A percentile compares a stretch with the other conserved stretches of the same genome.
Evolutionary conservation across 2,888 invertebrate genomes (phyloP).

Genomic region (Rhagium mordax): DNA sequence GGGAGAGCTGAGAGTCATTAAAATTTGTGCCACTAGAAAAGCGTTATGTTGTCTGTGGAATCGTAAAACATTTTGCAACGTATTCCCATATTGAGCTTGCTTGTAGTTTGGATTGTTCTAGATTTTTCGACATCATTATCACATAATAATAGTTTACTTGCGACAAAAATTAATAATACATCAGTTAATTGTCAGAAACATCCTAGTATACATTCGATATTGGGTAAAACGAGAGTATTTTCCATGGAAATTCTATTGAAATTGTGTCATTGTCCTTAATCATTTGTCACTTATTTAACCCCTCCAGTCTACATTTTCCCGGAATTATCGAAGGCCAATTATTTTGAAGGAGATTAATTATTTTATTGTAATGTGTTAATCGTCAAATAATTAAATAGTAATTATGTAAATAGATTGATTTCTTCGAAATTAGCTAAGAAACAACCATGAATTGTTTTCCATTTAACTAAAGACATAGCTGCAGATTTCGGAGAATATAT

Average conservation of each 20-base stretch:
- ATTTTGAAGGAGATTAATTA: neutral
- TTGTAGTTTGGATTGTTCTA: too few relatives aligned
- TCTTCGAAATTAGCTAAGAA: neutral
- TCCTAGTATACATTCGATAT: too few relatives aligned
- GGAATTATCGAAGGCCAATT: neutral
- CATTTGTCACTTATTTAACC: neutral
- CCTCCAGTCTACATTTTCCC: neutral
- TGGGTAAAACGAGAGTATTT: too few relatives aligned
- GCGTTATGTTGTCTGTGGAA: neutral
- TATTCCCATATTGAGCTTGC: neutral
- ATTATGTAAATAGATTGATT: neutral
- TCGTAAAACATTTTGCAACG: neutral
- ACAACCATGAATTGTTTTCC: neutral
- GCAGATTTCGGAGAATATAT: too few relatives aligned
- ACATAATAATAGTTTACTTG: too few relatives aligned
- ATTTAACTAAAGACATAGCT: neutral
- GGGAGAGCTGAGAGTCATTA: slow-evolving; percentile 7
- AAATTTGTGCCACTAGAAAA: slow-evolving; percentile 6
- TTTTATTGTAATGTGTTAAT: neutral
- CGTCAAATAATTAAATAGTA: neutral
- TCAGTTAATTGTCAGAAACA: too few relatives aligned
- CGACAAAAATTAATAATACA: too few relatives aligned
- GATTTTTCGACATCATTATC: neutral
- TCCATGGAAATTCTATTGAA: neutral
- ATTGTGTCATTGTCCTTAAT: neutral